These are phyloP conservation scores for Cirrhinus molitorella DNA, from an alignment of 2,797 vertebrate species.

Conservation along the genomic window DNA sequence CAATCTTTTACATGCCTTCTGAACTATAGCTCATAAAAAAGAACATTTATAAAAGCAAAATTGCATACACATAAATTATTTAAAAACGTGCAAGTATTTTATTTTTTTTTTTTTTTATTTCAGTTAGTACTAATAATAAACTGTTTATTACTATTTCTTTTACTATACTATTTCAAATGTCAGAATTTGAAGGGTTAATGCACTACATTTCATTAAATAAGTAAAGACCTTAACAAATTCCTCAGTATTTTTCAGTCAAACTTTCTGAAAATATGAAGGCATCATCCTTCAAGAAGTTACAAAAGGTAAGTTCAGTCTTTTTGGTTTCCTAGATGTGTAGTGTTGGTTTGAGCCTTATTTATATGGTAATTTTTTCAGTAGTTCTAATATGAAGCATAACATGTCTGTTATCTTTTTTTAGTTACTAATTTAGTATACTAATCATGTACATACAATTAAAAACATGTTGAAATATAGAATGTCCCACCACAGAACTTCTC, in stretches of 20 bases:
- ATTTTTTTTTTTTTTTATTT: too few species aligned
- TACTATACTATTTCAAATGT: not conserved
- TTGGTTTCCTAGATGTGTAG: not conserved
- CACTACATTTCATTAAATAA: not conserved
- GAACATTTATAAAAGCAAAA: not conserved
- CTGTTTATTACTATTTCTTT: not conserved
- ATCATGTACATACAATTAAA: too few species aligned
- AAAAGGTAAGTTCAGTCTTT: conserved; percentile 81
- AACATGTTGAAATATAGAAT: too few species aligned
- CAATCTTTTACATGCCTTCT: not conserved
- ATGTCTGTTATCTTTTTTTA: not conserved
- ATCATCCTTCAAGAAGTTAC: conserved; percentile 95
- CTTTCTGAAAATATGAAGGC: conserved; percentile 98
- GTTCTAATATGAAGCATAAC: not conserved
- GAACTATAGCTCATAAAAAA: too few species aligned
- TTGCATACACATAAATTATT: not conserved
- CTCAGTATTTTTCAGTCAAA: conserved; percentile 98
- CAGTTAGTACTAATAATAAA: too few species aligned
- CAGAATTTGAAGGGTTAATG: not conserved
- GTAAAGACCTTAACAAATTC: conserved; percentile 63
- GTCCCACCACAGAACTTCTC: too few species aligned
- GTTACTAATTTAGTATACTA: too few species aligned
- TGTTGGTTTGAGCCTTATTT: not conserved
- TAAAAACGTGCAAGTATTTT: not conserved
- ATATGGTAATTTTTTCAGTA: not conserved